Evolutionary conservation across 1,140 invertebrate species (phyloP), one percentile per base, ranked within the genome.

Genomic region (Drosophila kepulauana): DNA sequence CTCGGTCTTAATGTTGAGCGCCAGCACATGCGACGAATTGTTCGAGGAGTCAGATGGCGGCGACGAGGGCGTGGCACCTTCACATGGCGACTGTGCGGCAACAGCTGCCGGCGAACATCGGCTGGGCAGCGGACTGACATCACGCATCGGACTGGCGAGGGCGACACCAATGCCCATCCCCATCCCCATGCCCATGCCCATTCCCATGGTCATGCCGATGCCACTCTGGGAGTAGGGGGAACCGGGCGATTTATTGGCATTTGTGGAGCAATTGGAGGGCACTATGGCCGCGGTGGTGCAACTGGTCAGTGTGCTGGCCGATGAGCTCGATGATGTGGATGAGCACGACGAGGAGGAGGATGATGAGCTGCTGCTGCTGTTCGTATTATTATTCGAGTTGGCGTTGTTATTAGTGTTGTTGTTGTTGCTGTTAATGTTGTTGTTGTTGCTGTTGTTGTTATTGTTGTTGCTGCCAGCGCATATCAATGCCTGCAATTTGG

Each of bases 1-100:
- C 91, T 92, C 91, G 76, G 91, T 91, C 77, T 92, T 92, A 16
- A 92, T 91, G 85, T 92, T 91, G 68, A 92, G 82, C 72, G 91
- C 81, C 78, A 81, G 74, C 71, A 82, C 84, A 66, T 91, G 73
- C 45, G 89, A 80, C 57, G 89, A 78, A 16, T 79, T 80, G 74
- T 85, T 78, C 15, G 85, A 77, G 52, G 84, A 74, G 38, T 64
- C 75, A 46, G 89, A 79, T 13, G 89, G 79, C 45, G 84, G 79
- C 16, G 86, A 86, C n/a, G 84, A 74, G 43, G 73, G 81, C 48
- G 86, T 74, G 45, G 74, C 74, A 41, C 63, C 80, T 48, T 71
- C 75, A 64, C 81, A 82, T 3, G 82, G 87, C 43, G 84, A 88
- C 56, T 84, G 78, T 20, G 70, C 73, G 6, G 72, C 78, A 1